Percentiles rank a stretch among this genome's conserved stretches.
Conservation (phyloP, 2,113 vertebrate species). For the Anolis sagrei region DNA sequence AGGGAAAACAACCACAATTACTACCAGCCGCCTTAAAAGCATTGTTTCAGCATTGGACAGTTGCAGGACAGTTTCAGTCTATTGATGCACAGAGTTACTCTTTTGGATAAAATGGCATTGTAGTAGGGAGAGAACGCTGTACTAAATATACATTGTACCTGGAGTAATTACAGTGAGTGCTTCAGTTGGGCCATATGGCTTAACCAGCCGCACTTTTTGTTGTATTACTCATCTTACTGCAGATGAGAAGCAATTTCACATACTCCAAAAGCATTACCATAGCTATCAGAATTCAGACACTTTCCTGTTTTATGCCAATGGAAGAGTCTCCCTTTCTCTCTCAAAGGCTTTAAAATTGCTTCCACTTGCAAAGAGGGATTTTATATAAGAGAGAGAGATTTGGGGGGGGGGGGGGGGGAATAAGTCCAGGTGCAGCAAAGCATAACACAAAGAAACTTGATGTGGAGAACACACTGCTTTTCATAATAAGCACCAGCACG, state of each 20-base stretch:
- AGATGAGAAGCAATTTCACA: not conserved
- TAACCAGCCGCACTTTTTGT: not conserved
- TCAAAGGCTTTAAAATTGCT: not conserved
- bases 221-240: not conserved
- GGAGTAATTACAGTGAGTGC: not conserved
- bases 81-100: not conserved
- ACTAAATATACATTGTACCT: not conserved
- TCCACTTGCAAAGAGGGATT: not conserved
- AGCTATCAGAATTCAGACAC: not conserved
- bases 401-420: not conserved
- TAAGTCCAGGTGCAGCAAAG: not conserved
- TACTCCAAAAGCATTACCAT: not conserved
- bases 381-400: constrained; percentile 12
- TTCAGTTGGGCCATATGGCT: not conserved
- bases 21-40: accelerated
- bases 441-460: not conserved
- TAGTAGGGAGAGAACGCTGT: too few species aligned
- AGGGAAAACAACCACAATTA: constrained; percentile 1
- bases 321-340: not conserved
- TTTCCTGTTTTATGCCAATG: not conserved
- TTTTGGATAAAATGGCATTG: not conserved
- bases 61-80: not conserved
- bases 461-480: not conserved
- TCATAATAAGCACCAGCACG: not conserved
- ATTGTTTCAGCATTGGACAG: not conserved